These are phyloP conservation scores for Drosophila pseudoananassae DNA, from an alignment of 1,140 invertebrate species.

Conservation along the genomic window DNA sequence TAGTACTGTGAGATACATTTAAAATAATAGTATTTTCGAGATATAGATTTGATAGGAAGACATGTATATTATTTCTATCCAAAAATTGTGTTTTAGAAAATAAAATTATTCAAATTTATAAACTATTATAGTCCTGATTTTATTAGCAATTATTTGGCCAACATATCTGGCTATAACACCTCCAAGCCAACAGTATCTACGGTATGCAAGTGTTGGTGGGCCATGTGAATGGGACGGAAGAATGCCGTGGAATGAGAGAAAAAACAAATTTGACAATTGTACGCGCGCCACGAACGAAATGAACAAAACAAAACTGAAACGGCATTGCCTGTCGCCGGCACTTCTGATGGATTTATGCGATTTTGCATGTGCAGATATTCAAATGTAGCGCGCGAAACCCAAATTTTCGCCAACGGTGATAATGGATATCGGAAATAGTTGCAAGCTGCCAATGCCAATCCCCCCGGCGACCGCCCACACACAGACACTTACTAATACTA, in stretches of 20 bases:
- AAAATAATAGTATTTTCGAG: too few species aligned
- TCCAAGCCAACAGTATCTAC: not conserved
- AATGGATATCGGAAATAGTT: conserved; percentile 22
- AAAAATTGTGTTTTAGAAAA: too few species aligned
- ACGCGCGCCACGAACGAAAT: conserved; percentile 81
- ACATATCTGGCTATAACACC: not conserved
- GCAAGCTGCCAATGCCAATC: conserved; percentile 35
- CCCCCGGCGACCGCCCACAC: conserved; percentile 18
- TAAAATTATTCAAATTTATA: too few species aligned
- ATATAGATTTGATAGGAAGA: too few species aligned
- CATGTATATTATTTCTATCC: too few species aligned
- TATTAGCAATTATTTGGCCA: not conserved
- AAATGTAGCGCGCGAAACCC: conserved; percentile 58
- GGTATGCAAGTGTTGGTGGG: conserved; percentile 33
- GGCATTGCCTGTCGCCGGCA: conserved; percentile 76
- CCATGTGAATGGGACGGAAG: conserved; percentile 66
- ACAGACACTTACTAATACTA: conserved; percentile 26
- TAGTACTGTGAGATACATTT: too few species aligned
- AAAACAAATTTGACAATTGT: conserved; percentile 82
- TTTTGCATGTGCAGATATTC: conserved; percentile 56
- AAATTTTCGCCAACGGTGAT: conserved; percentile 2
- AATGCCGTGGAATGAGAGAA: conserved; percentile 56
- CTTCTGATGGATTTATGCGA: conserved; percentile 69
- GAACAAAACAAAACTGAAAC: conserved; percentile 82
- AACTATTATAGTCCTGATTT: too few species aligned